Base-by-base conservation (phyloP, 1,140 invertebrate genomes). In the Drosophila novamexicana region DNA sequence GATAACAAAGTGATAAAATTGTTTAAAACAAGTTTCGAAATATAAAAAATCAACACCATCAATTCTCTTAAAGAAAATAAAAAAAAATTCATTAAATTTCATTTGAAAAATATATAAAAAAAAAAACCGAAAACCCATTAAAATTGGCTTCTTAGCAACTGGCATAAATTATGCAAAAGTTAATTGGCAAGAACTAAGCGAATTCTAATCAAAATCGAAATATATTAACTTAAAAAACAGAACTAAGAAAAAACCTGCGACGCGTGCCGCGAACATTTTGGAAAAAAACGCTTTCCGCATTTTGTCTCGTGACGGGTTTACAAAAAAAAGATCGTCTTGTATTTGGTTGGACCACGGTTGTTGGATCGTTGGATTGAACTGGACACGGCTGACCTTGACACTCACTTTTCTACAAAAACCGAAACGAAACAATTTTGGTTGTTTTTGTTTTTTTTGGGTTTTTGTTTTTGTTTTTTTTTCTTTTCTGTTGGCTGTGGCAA, bases 301-400 rank as follows among this genome's bases (percentile, higher is more conserved):
- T 74, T 70, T 10, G 67, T 79, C 79, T 88, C 82, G 82, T 85
- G 82, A 85, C 79, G 71, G 53, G 75, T 40, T 79, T 74, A 61
- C 52, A 73, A 18, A 63, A 54, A 68, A 52, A 29, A 29, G 22
- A 36, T 18, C 36, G 29, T 45, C 12, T 45, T 49, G n/a, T 8
- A 22, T 44, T 36, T 66, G 50, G 40, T 10, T 29, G 22, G 22
- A 4, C 22, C 22, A 29, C 22, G 3, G 18, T 10, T 14, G 14
- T 14, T 14, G 14, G 14, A 42, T 49, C 45, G 44, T 7, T 34
- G 22, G 29, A 40, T 18, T 36, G 68, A 78, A 86, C 76, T 88
- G 79, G 83, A 79, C 66, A 56, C 34, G 49, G 64, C 81, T 84
- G 84, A 91, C 90, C 90, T 91, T 91, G 90, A 91, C 90, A 91